Percentiles rank a stretch among this genome's conserved stretches.
phyloP scores from a whole-genome alignment of 2,797 vertebrate genomes.

The Rhynchonycteris naso region DNA sequence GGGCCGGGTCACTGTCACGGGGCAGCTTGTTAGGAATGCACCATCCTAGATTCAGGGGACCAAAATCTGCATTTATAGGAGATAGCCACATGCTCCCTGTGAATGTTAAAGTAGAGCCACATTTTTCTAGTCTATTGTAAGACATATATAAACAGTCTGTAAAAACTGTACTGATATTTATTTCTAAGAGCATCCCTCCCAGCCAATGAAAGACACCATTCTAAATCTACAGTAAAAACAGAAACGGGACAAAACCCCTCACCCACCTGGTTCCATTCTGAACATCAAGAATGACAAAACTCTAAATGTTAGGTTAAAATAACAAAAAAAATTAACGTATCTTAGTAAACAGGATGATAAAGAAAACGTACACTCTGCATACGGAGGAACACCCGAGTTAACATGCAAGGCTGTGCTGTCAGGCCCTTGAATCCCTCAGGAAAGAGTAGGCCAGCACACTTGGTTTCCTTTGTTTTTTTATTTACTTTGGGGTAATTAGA shows the following conservation, averaged over 20 bases:
- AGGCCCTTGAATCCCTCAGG: background rate
- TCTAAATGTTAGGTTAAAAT: conserved; percentile 19
- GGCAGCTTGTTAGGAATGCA: background rate
- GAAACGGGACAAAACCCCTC: background rate
- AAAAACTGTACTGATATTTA: background rate
- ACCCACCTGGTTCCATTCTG: background rate
- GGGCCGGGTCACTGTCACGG: too few species aligned
- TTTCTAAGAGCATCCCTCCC: background rate
- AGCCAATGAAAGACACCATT: background rate
- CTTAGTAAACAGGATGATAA: conserved; percentile 51
- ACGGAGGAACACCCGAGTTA: background rate
- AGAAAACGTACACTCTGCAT: background rate
- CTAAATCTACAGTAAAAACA: background rate
- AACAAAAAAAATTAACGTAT: background rate
- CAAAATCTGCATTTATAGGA: background rate
- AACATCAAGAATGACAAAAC: conserved; percentile 22
- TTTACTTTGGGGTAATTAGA: background rate
- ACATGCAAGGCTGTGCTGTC: background rate
- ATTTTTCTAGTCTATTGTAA: background rate
- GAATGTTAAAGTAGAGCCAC: background rate
- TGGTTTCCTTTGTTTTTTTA: background rate
- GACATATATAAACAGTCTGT: background rate
- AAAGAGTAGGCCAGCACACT: background rate
- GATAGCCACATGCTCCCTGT: rapidly evolving
- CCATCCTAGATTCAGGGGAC: background rate